Percentiles rank a stretch among this genome's conserved stretches.
These are phyloP conservation scores for Bos taurus DNA, from an alignment of 2,113 vertebrate genomes.

Conservation along the genomic window DNA sequence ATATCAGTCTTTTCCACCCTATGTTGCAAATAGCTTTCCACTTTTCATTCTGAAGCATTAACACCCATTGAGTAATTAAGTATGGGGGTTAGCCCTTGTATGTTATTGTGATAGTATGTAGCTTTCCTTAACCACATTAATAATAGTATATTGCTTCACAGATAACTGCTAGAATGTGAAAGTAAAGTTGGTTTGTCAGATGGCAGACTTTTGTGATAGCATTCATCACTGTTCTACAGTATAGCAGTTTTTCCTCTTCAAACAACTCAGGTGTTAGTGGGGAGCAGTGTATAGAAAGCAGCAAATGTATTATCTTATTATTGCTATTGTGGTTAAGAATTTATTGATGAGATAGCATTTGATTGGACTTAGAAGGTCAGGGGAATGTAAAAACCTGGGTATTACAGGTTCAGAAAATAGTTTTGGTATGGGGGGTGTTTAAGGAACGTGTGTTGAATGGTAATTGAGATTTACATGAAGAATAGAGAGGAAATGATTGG, in stretches of 20 bases:
- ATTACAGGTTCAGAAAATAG: neutral
- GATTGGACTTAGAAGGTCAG: neutral
- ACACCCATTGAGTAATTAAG: neutral
- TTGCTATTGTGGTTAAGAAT: neutral
- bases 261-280: neutral
- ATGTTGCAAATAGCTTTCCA: neutral
- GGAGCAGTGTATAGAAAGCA: neutral
- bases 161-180: neutral
- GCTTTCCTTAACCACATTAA: neutral
- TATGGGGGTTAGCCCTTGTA: neutral
- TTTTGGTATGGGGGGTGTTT: neutral
- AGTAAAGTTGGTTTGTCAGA: constrained; percentile 10
- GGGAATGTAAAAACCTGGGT: neutral
- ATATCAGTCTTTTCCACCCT: neutral
- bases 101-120: neutral
- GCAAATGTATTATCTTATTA: neutral
- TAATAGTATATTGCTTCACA: neutral
- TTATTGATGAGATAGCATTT: constrained; percentile 5
- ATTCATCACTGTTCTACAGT: neutral
- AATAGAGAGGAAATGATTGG: neutral
- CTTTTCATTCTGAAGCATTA: constrained; percentile 4
- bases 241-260: neutral
- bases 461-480: neutral
- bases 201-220: neutral
- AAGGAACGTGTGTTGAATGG: neutral